A percentile compares a stretch with the other conserved stretches of the same genome.
These are phyloP conservation scores for Mobula hypostoma DNA, from an alignment of 2,113 vertebrate genomes.

Conservation along the genomic window DNA sequence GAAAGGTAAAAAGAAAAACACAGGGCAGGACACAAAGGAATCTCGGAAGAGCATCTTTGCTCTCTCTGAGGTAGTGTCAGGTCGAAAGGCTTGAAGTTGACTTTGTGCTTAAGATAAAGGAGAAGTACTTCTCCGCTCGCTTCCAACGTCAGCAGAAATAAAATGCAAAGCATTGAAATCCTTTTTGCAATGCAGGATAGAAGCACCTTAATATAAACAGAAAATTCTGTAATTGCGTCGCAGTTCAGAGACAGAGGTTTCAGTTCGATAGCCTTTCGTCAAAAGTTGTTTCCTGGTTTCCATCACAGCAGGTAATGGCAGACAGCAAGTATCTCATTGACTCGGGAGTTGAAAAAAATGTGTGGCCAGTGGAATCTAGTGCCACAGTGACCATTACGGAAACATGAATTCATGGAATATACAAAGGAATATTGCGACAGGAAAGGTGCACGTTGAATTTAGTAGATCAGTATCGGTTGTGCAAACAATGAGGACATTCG, in stretches of 20 bases:
- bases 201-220: neutral
- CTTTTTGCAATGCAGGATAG: neutral
- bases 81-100: neutral
- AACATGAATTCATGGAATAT: neutral
- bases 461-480: too few relatives aligned
- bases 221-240: neutral
- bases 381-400: neutral
- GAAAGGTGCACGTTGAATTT: neutral
- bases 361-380: neutral
- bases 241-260: neutral
- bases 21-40: neutral
- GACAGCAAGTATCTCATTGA: neutral
- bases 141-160: neutral
- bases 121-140: too few relatives aligned
- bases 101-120: neutral
- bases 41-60: too few relatives aligned
- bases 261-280: neutral
- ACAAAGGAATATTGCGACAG: neutral
- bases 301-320: neutral
- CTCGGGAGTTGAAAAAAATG: neutral
- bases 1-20: neutral
- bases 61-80: neutral
- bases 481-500: too few relatives aligned
- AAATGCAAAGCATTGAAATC: neutral
- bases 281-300: neutral